phyloP scores from a whole-genome alignment of 2,797 vertebrate species.

The Hoplostethus atlanticus region DNA sequence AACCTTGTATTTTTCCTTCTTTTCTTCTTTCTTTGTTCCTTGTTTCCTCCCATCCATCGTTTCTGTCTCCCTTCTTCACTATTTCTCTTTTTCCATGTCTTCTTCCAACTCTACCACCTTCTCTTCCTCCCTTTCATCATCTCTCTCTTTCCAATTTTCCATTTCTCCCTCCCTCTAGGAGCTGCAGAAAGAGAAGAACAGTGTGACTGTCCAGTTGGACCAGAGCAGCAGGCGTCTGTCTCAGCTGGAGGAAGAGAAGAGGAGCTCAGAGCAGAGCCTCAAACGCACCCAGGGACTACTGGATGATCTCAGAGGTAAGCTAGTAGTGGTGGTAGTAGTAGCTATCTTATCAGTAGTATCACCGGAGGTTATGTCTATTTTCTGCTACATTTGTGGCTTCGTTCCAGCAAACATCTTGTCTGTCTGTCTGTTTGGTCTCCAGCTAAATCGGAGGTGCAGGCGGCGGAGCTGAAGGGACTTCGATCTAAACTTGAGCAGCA shows the following conservation, averaged over 20 bases:
- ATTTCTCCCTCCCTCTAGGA: conserved; percentile 79
- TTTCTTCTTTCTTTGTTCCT: too few species aligned
- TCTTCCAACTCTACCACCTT: not conserved
- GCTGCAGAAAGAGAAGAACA: conserved; percentile 85
- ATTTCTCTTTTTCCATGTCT: not conserved
- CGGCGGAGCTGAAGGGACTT: conserved; percentile 84
- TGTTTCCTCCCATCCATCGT: too few species aligned
- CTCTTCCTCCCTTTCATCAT: not conserved
- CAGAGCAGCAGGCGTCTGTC: conserved; percentile 81
- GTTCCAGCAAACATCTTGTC: not conserved
- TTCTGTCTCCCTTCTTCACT: not conserved
- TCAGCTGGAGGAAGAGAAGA: conserved; percentile 89
- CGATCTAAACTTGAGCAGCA: conserved; percentile 86
- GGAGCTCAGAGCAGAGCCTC: conserved; percentile 79
- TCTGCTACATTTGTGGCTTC: not conserved
- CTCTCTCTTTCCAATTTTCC: not conserved
- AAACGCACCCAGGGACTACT: conserved; percentile 84
- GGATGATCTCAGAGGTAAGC: conserved; percentile 89
- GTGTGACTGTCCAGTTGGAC: conserved; percentile 82
- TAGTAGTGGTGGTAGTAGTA: not conserved
- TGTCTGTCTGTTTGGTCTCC: conserved; percentile 21
- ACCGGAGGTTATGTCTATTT: not conserved
- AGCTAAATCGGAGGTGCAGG: conserved; percentile 87
- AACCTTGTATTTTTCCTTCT: not conserved
- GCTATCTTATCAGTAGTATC: not conserved